These are phyloP conservation scores for Phocides pigmalion DNA, from an alignment of 1,140 invertebrate species.

Conservation along the genomic window DNA sequence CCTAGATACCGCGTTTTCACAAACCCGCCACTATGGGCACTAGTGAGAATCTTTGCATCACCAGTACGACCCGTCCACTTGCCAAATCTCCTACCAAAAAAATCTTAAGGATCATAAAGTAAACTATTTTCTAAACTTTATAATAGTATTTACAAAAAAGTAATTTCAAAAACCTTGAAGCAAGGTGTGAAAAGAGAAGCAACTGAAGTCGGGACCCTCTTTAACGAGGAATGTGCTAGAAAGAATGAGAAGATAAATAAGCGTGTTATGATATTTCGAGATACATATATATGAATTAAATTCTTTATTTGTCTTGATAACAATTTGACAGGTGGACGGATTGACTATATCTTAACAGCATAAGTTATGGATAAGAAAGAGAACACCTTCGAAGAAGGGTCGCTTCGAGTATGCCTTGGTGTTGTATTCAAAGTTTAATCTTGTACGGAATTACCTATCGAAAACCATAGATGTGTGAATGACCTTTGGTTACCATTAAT, in stretches of 20 bases:
- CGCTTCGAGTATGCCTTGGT: conserved; percentile 7
- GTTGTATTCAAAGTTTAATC: conserved; percentile 14
- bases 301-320: conserved; percentile 7
- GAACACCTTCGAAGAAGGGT: conserved; percentile 35
- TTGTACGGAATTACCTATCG: conserved; percentile 3
- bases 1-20: too few species aligned
- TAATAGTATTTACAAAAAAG: conserved; percentile 7
- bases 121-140: conserved; percentile 19
- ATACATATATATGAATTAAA: conserved; percentile 1
- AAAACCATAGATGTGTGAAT: too few species aligned
- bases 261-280: conserved; percentile 2
- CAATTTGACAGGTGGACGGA: conserved; percentile 32
- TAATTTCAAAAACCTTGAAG: neutral
- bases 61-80: conserved; percentile 28
- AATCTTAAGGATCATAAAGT: conserved; percentile 19
- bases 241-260: neutral
- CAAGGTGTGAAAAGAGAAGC: neutral
- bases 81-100: conserved; percentile 11
- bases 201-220: neutral
- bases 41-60: conserved; percentile 16
- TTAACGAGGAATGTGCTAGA: neutral
- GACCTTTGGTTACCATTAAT: too few species aligned
- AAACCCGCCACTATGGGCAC: too few species aligned
- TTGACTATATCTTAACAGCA: conserved; percentile 15
- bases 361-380: conserved; percentile 30